A percentile compares a stretch with the other conserved stretches of the same genome.
Evolutionary conservation across 1,140 invertebrate species (phyloP).

Genomic region (Zeugodacus cucurbitae): DNA sequence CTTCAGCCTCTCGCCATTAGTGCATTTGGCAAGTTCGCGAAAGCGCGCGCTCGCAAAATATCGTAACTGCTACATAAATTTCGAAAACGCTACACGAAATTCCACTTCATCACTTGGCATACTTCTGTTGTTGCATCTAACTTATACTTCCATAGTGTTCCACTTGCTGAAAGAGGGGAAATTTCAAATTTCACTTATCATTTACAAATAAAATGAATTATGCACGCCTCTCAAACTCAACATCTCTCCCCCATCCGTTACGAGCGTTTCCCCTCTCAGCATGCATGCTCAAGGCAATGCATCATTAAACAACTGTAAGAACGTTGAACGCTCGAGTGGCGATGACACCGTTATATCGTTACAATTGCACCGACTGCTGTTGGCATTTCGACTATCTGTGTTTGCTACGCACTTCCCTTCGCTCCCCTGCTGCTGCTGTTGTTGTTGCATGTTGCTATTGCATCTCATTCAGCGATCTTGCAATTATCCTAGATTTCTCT

Average conservation of each 20-base stretch:
- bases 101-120: conserved; percentile 20
- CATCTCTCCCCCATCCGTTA: neutral
- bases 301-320: conserved; percentile 24
- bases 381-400: neutral
- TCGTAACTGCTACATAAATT: neutral
- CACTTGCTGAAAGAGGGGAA: neutral
- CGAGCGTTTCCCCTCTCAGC: neutral
- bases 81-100: neutral
- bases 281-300: conserved; percentile 10
- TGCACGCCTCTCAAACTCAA: neutral
- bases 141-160: neutral
- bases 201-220: conserved; percentile 25
- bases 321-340: conserved; percentile 18
- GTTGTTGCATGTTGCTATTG: neutral
- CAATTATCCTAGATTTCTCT: neutral
- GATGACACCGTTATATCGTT: neutral
- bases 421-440: neutral
- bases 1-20: neutral
- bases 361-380: neutral
- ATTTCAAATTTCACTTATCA: neutral
- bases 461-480: neutral
- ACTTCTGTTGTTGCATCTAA: neutral
- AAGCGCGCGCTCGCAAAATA: neutral
- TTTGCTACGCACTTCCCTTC: neutral
- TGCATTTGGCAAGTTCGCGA: neutral